A percentile compares a stretch with the other conserved stretches of the same genome.
Evolutionary conservation across 2,888 invertebrate species (phyloP).

Genomic region (Sesamia inferens): DNA sequence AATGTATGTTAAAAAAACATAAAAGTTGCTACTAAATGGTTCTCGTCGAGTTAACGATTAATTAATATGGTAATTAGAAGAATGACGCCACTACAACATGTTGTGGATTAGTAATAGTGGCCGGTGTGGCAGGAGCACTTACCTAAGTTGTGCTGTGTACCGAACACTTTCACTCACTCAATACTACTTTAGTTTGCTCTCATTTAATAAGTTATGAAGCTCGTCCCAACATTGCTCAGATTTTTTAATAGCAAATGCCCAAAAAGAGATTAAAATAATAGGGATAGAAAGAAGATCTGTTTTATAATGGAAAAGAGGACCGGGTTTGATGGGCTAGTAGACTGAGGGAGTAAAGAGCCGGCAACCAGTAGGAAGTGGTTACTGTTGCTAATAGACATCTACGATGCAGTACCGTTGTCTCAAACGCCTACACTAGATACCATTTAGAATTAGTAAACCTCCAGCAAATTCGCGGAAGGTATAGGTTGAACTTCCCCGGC

Average conservation of each 20-base stretch:
- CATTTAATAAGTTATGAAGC: constrained; percentile 6
- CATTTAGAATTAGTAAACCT: background rate
- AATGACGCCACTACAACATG: background rate
- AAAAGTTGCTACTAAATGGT: background rate
- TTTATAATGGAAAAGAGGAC: background rate
- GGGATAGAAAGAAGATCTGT: background rate
- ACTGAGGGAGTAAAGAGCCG: background rate
- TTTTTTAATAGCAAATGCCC: background rate
- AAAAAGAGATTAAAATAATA: background rate
- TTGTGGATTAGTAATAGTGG: background rate
- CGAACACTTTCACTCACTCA: constrained; percentile 25
- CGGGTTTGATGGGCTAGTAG: background rate
- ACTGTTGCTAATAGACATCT: background rate
- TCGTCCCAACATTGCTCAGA: background rate
- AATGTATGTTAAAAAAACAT: no score
- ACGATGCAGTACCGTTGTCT: background rate
- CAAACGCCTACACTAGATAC: background rate
- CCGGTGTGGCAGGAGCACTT: constrained; percentile 14
- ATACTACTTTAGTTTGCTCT: constrained; percentile 20
- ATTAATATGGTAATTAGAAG: constrained; percentile 9
- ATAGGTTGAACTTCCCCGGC: background rate
- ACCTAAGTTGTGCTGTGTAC: constrained; percentile 27
- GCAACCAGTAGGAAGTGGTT: background rate
- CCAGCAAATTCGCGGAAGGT: background rate
- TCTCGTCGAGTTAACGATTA: no score